These are phyloP conservation scores for Urophycis tenuis DNA, from an alignment of 2,797 vertebrate species.

Conservation along the genomic window DNA sequence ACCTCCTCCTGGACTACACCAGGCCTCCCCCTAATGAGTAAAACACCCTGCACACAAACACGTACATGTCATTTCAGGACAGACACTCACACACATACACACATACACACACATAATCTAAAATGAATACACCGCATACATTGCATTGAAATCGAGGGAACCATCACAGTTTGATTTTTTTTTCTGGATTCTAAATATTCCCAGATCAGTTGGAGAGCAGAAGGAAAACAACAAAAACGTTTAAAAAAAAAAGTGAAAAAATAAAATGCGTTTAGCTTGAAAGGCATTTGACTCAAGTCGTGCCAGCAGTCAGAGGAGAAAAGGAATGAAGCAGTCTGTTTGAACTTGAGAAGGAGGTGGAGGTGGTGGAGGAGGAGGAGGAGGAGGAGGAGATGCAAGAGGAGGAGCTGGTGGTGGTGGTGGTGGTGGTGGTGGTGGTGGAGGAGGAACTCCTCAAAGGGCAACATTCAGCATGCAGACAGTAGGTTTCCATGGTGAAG, in stretches of 20 bases:
- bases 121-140: not conserved
- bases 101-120: not conserved
- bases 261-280: not conserved
- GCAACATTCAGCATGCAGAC: conserved; percentile 55
- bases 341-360: conserved; percentile 41
- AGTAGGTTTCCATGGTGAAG: conserved; percentile 53
- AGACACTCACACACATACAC: not conserved
- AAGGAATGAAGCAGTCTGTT: conserved; percentile 48
- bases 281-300: conserved; percentile 27
- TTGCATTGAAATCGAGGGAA: not conserved
- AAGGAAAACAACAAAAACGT: not conserved
- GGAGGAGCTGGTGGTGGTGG: conserved; percentile 5
- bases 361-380: not conserved
- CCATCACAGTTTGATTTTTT: not conserved
- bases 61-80: not conserved
- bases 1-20: not conserved
- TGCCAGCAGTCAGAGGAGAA: conserved; percentile 46
- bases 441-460: conserved; percentile 41
- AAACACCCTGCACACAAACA: not conserved
- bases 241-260: not conserved
- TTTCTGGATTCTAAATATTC: not conserved
- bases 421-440: conserved; percentile 7
- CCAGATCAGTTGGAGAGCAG: not conserved
- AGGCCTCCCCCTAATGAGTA: not conserved
- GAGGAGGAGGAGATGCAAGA: not conserved